Evolutionary conservation across 2,888 invertebrate species (phyloP).

Genomic region (Nymphalis polychloros): DNA sequence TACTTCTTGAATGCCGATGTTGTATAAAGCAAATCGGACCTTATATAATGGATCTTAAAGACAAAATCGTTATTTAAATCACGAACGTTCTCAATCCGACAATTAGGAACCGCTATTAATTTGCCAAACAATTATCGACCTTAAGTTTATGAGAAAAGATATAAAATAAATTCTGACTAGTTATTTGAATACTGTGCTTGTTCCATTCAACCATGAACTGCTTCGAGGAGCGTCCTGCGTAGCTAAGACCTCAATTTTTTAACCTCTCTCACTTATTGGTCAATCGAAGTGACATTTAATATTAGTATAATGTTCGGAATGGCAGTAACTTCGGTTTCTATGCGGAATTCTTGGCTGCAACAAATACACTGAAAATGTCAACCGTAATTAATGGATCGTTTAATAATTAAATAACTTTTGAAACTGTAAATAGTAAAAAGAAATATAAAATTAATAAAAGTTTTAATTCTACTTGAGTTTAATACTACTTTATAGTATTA

Average conservation of each 20-base stretch:
- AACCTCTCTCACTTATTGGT: slow-evolving; percentile 78
- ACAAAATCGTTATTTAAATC: slow-evolving; percentile 60
- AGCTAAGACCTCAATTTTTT: slow-evolving; percentile 79
- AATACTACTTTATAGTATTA: no score
- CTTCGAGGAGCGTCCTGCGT: slow-evolving; percentile 77
- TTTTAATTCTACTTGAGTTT: no score
- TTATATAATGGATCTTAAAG: slow-evolving; percentile 62
- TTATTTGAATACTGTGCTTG: slow-evolving; percentile 68
- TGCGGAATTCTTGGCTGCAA: neutral
- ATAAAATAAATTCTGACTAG: slow-evolving; percentile 48
- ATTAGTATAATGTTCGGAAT: slow-evolving; percentile 51
- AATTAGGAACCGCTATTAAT: slow-evolving; percentile 67
- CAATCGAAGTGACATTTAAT: slow-evolving; percentile 74
- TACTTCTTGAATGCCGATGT: slow-evolving; percentile 74
- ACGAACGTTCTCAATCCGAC: slow-evolving; percentile 72
- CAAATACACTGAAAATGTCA: neutral
- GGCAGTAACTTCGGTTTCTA: neutral
- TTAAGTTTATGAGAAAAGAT: slow-evolving; percentile 53
- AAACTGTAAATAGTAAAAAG: no score
- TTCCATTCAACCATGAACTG: slow-evolving; percentile 80
- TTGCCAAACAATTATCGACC: slow-evolving; percentile 59
- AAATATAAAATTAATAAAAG: no score
- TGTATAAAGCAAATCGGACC: slow-evolving; percentile 62
- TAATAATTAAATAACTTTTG: neutral
- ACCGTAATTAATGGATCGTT: neutral